A percentile compares a stretch with the other conserved stretches of the same genome.
Conservation (phyloP, 2,888 invertebrate genomes). For the Automeris io region DNA sequence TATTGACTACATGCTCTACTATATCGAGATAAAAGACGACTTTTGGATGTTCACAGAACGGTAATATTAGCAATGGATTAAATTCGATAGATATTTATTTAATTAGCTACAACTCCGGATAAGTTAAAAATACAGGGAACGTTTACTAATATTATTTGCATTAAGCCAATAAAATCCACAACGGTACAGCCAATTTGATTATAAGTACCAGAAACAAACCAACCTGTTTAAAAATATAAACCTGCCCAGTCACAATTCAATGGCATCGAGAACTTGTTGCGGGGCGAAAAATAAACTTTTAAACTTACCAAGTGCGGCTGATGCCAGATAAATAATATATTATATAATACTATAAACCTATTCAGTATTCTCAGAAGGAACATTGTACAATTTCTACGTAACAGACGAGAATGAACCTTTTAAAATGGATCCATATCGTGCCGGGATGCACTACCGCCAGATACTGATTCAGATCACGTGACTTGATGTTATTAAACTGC, state of each 20-base stretch:
- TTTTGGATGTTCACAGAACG: too few species aligned
- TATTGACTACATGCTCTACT: too few species aligned
- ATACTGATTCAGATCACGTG: conserved; percentile 21
- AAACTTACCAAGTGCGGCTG: conserved; percentile 34
- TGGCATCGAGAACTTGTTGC: conserved; percentile 31
- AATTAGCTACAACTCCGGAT: too few species aligned
- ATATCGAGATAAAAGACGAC: too few species aligned
- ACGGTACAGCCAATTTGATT: neutral
- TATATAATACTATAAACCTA: conserved; percentile 7
- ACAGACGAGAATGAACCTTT: conserved; percentile 1
- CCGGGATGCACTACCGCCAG: conserved; percentile 1
- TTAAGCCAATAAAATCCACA: neutral
- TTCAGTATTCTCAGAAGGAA: conserved; percentile 5
- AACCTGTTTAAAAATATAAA: conserved; percentile 47
- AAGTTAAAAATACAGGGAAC: neutral
- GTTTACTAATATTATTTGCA: neutral
- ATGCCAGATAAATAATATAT: conserved; percentile 36
- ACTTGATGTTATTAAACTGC: conserved; percentile 28
- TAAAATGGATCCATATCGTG: neutral
- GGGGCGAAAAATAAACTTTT: conserved; percentile 36
- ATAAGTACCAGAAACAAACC: conserved; percentile 10
- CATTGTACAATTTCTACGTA: conserved; percentile 9
- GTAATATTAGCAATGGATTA: too few species aligned
- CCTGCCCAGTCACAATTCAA: conserved; percentile 44
- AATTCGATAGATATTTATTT: too few species aligned